phyloP scores from a whole-genome alignment of 2,888 invertebrate species.

The Caenorhabditis sinica region DNA sequence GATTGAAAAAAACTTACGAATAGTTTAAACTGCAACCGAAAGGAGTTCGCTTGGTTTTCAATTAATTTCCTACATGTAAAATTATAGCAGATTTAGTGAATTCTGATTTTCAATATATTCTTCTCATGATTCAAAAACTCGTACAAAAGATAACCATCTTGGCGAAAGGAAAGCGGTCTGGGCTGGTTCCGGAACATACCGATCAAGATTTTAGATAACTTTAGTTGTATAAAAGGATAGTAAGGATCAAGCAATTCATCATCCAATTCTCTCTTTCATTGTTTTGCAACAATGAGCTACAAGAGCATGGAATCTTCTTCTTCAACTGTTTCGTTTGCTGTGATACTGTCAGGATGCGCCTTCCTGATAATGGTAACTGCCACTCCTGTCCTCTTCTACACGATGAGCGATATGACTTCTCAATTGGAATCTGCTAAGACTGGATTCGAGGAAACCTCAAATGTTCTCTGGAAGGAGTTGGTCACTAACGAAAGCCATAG shows the following conservation, averaged over 20 bases:
- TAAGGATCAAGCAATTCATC: not conserved
- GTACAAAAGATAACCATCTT: constrained; percentile 15
- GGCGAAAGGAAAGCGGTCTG: constrained; percentile 34
- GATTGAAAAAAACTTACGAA: too few species aligned
- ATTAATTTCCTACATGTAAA: too few species aligned
- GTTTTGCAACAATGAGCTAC: constrained; percentile 37
- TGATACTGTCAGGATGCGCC: constrained; percentile 73
- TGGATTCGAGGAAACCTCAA: constrained; percentile 78
- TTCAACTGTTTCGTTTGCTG: constrained; percentile 65
- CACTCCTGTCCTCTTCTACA: constrained; percentile 75
- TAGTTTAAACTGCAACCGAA: too few species aligned
- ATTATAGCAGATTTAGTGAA: too few species aligned
- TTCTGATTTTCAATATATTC: not conserved
- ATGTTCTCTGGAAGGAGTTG: constrained; percentile 78
- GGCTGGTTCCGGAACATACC: constrained; percentile 46
- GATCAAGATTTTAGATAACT: constrained; percentile 46
- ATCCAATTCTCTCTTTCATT: constrained; percentile 41
- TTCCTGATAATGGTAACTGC: constrained; percentile 75
- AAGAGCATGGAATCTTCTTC: constrained; percentile 58
- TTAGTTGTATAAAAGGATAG: constrained; percentile 30
- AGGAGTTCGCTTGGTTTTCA: too few species aligned
- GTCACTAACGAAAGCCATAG: constrained; percentile 73
- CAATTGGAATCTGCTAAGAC: constrained; percentile 72
- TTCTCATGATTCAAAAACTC: not conserved
- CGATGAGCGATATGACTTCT: constrained; percentile 74